Evolutionary conservation across 2,113 vertebrate genomes (phyloP), one percentile per base, ranked within the genome.

Genomic region (Cebus imitator): DNA sequence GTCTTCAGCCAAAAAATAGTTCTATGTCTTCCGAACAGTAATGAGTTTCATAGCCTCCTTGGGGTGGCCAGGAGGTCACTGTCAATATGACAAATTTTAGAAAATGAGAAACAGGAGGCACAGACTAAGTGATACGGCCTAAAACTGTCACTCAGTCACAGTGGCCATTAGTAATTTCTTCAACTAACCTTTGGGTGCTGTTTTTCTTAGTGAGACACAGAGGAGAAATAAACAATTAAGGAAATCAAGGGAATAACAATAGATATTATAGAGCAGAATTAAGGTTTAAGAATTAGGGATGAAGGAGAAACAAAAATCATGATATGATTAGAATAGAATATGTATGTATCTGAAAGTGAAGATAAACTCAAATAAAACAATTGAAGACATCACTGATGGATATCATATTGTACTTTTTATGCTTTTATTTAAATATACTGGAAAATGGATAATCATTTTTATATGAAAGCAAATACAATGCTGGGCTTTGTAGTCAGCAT

Each of bases 81-180:
- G 57, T 84, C 43, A 66, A 91, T 90, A 86, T 83, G 50, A 76
- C 35, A 85, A 50, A 4, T 66, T 95, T 90, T 84, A 95, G 87
- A 94, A 90, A 92, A 87, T 72, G 85, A 87, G 52, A 95, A 92
- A 87, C 3, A 3, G 4, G 32, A 91, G 64, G 14, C 91, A 79
- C 40, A 85, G 30, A 82, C 64, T 96, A 96, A 91, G 27, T 78
- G 43, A 81, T 20, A 35, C 72, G 37, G 8, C 79, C 58, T n/a
- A 78, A 91, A 75, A 58, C 68, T 79, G 57, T 91, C 43, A 35
- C 32, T 93, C n/a, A 68, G 61, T 96, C 55, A 86, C 40, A 66
- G 78, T 40, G 76, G 6, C 27, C 40, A 52, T 83, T 66, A 92
- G 16, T 6, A 78, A 93, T 91, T 84, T 85, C n/a, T 45, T 76